A percentile compares a stretch with the other conserved stretches of the same genome.
These are phyloP conservation scores for Selene dorsalis DNA, from an alignment of 2,797 vertebrate genomes.

Conservation along the genomic window DNA sequence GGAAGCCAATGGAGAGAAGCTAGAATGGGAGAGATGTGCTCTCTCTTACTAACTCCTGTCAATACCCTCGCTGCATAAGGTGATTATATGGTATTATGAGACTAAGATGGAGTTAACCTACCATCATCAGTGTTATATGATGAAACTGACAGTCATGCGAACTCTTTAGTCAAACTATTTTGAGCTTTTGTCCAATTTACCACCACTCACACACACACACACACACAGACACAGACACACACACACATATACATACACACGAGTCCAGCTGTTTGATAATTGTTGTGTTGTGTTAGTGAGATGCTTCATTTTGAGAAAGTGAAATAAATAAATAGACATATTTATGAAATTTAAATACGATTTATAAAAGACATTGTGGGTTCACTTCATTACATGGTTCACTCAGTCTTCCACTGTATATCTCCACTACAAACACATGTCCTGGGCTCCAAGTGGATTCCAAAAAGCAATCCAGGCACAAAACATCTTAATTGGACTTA, in stretches of 20 bases:
- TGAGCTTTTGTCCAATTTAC: not conserved
- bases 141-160: not conserved
- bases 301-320: not conserved
- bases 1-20: too few relatives aligned
- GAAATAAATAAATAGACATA: not conserved
- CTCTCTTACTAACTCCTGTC: too few relatives aligned
- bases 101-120: not conserved
- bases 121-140: not conserved
- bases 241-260: not conserved
- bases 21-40: too few relatives aligned
- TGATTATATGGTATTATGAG: not conserved
- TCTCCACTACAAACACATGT: not conserved
- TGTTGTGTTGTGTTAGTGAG: not conserved
- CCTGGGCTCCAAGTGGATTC: not conserved
- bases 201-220: not conserved
- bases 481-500: conserved; percentile 15
- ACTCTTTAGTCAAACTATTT: not conserved
- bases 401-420: not conserved
- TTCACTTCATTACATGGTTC: not conserved
- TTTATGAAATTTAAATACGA: not conserved
- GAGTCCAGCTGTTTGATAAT: not conserved
- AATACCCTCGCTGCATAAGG: too few relatives aligned
- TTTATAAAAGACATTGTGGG: not conserved
- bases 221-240: not conserved
- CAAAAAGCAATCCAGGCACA: not conserved